Percentiles rank a stretch among this genome's conserved stretches.
Conservation (phyloP, 2,797 vertebrate species). For the Enteromius treurensis region DNA sequence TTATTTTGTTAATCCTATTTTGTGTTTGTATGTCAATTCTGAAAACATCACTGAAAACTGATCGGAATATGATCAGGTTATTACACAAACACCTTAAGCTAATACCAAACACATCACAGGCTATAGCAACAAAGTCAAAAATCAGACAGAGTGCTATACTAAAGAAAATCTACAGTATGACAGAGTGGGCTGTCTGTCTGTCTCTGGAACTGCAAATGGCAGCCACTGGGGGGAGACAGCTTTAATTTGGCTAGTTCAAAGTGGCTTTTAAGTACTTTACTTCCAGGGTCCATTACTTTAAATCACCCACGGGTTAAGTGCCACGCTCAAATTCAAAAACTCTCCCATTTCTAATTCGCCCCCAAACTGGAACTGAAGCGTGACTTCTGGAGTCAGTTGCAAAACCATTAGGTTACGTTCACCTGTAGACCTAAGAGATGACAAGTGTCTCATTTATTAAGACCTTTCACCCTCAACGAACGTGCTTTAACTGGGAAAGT, state of each 20-base stretch:
- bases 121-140: not conserved
- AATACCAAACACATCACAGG: not conserved
- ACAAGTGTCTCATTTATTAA: conserved; percentile 6
- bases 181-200: not conserved
- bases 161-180: not conserved
- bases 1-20: not conserved
- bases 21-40: not conserved
- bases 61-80: not conserved
- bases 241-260: conserved; percentile 8
- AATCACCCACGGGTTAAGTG: conserved; percentile 12
- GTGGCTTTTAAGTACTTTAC: conserved; percentile 20
- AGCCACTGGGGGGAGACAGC: conserved; percentile 61
- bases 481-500: not conserved
- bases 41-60: not conserved
- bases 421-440: not conserved
- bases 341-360: conserved; percentile 2
- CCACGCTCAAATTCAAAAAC: conserved; percentile 2
- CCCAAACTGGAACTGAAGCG: not conserved
- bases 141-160: not conserved
- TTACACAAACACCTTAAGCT: not conserved
- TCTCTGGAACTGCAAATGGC: conserved; percentile 44
- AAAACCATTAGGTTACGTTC: conserved; percentile 4
- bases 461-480: not conserved
- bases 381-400: not conserved
- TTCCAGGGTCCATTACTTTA: conserved; percentile 5